Base-by-base conservation (phyloP, 2,113 vertebrate genomes). In the Laterallus jamaicensis region DNA sequence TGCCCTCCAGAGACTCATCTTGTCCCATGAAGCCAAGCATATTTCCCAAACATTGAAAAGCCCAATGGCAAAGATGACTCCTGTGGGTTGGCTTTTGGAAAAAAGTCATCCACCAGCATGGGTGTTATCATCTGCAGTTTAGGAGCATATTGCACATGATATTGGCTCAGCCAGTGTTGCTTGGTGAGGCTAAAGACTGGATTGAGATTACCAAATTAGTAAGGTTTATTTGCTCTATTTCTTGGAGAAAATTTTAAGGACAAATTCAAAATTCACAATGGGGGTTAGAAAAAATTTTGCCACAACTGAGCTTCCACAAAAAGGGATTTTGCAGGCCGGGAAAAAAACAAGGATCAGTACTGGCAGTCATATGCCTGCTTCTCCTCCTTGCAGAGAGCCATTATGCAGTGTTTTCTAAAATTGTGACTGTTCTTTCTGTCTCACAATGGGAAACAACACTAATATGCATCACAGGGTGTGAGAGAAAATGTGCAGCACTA, bases 331-430 rank as follows among this genome's bases (percentile, higher is more conserved):
- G 21, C 69, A 68, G 69, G 60, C 39, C 77, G 84, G 40, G 25
- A 81, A 54, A 90, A 92, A 92, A 81, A 12, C 21, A 83, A 92
- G 77, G 52, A 18, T 87, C 89, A 64, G 62, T 60, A 66, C 69
- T 64, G 88, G 83, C 69, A 96, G 86, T 56, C 63, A 58, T 35
- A 78, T 0, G 2, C 60, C 90, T 59, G 39, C 81, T 92, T 73
- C 56, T 92, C 66, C 67, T 92, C 63, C 87, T 93, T 75, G 62
- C 3, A 9, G 80, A 95, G 73, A 91, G 73, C 15, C 73, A 93
- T 93, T 84, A 88, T 84, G 77, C 77, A 85, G 44, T 79, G 77
- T 95, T 95, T 95, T 83, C 94, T 92, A 75, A 84, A 96, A 95
- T 68, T 89, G 66, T 86, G 91, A 93, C 87, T 95, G 92, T 77